Conservation (phyloP, 2,113 vertebrate genomes). For the Madoqua kirkii region DNA sequence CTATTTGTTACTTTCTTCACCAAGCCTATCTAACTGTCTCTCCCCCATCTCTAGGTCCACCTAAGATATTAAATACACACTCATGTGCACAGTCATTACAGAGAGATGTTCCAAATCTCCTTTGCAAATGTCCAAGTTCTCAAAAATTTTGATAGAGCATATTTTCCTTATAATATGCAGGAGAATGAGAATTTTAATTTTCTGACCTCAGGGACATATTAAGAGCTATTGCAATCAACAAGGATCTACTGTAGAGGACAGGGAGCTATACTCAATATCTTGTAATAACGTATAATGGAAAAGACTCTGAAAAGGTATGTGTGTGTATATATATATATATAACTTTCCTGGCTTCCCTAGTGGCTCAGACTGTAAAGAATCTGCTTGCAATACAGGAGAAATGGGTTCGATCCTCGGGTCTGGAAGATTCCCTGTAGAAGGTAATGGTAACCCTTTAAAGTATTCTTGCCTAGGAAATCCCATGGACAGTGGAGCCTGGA, state of each 20-base stretch:
- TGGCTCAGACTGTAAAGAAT: neutral
- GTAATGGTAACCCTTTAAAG: neutral
- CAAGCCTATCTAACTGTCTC: neutral
- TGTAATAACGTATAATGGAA: neutral
- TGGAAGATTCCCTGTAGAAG: neutral
- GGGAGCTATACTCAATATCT: neutral
- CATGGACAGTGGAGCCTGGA: neutral
- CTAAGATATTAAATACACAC: neutral
- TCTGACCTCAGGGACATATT: neutral
- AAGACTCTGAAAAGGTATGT: neutral
- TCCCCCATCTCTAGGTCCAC: neutral
- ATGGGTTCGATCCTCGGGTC: rapidly evolving
- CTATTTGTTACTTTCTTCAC: neutral
- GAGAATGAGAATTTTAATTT: neutral
- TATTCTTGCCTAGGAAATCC: neutral
- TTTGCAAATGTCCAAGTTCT: neutral
- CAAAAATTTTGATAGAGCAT: neutral
- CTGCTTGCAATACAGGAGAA: neutral
- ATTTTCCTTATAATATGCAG: neutral
- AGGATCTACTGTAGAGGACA: neutral
- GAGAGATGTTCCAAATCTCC: neutral
- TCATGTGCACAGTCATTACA: neutral
- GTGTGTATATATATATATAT: neutral
- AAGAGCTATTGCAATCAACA: neutral
- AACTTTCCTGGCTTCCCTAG: neutral